A percentile compares a stretch with the other conserved stretches of the same genome.
Evolutionary conservation across 2,797 vertebrate genomes (phyloP).

Genomic region (Oreochromis grahami): DNA sequence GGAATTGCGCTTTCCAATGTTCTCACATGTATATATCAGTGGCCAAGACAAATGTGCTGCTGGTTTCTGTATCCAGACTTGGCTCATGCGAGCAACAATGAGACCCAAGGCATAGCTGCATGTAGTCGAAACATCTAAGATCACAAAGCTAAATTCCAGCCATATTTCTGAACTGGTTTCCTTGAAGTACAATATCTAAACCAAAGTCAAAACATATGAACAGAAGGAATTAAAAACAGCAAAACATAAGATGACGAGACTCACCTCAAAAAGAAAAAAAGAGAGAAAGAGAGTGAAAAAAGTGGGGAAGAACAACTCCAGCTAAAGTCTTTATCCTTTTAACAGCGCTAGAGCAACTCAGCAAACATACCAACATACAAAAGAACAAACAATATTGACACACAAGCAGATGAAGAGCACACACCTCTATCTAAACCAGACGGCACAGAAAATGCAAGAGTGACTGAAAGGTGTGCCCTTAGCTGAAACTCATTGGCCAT

Average conservation of each 20-base stretch:
- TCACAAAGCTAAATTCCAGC: slow-evolving; percentile 28
- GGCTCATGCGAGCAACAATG: slow-evolving; percentile 14
- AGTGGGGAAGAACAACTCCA: slow-evolving; percentile 19
- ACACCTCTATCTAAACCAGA: slow-evolving; percentile 62
- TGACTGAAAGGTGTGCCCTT: slow-evolving; percentile 75
- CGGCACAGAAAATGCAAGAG: slow-evolving; percentile 59
- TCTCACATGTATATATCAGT: neutral
- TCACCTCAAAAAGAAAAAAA: slow-evolving; percentile 62
- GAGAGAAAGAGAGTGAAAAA: slow-evolving; percentile 26
- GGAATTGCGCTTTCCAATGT: neutral
- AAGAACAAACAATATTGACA: slow-evolving; percentile 7
- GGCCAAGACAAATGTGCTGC: neutral
- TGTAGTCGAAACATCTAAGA: slow-evolving; percentile 41
- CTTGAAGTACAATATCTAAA: neutral
- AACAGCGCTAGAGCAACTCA: slow-evolving; percentile 5
- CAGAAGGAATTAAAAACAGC: slow-evolving; percentile 5
- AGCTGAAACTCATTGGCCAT: slow-evolving; percentile 63
- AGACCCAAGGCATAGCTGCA: slow-evolving; percentile 23
- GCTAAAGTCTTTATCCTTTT: slow-evolving; percentile 12
- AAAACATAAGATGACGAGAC: slow-evolving; percentile 38
- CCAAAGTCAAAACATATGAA: neutral
- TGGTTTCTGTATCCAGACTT: slow-evolving; percentile 1
- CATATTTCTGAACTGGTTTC: neutral
- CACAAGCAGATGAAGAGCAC: slow-evolving; percentile 45
- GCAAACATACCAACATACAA: neutral